Base-by-base conservation (phyloP, 2,888 invertebrate genomes). In the Caenorhabditis sulstoni region DNA sequence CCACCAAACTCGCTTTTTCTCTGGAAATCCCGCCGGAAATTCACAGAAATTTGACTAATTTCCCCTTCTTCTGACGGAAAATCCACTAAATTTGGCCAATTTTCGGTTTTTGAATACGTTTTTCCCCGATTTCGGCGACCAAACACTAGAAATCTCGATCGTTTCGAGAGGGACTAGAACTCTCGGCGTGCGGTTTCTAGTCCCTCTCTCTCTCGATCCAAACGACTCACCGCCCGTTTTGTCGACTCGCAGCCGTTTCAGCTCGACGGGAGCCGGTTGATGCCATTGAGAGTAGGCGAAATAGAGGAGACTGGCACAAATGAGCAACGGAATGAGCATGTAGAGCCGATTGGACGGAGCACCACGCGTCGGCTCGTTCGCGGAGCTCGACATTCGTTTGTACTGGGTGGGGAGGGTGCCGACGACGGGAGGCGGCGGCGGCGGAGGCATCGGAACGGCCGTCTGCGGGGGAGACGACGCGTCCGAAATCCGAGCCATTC, bases 241-340 rank as follows among this genome's bases (percentile, higher is more conserved):
- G 11, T 62, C 57, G 0, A 50, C 44, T n/a, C 8, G 23, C 1
- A 35, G 1, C 5, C 55, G 71, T 12, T 50, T 47, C 14, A 57
- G 52, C 7, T 39, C 29, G 0, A 71, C 41, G 39, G 70, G 41
- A 5, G 66, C 65, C 23, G 70, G 77, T 61, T 77, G 29, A 16
- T 73, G 52, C 61, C 61, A 78, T 39, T 73, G 78, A 29, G 53
- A 67, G 49, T 57, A 78, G 29, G 71, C 71, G 39, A 71, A 67
- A 71, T 71, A 78, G 20, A 78, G 11, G 5, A 78, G 50, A 39
- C 66, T 44, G 18, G 39, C 57, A 55, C 71, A 73, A 49, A 78
- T 73, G 4, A 78, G 20, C 20, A 67, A 11, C 2, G 78, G 78
- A 41, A 78, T 73, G 20, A 78, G 14, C 47, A 66, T 35, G 52